Evolutionary conservation across 1,140 invertebrate species (phyloP), one percentile per base, ranked within the genome.

Genomic region (Leguminivora glycinivorella): DNA sequence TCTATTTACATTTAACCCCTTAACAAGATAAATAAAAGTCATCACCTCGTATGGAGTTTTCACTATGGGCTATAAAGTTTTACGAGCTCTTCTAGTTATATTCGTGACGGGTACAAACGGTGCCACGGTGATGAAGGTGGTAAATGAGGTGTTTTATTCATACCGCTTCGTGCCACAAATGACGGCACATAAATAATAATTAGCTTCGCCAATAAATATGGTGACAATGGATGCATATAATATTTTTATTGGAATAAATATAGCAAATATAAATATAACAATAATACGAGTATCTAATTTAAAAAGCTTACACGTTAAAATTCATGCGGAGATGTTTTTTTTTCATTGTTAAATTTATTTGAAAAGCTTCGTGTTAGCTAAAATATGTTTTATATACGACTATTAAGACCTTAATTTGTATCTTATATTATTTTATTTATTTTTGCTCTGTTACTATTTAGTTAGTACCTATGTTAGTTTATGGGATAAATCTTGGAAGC

Each of bases 61-160:
- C 72, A 67, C 70, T 70, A 76, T 75, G 67, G 43, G 72, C 67
- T 72, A 76, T 80, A 80, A 80, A 76, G 78, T 78, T 80, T 80
- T 78, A 80, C 73, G 77, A 75, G 70, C 67, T 10, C 47, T 74
- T 69, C 74, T 74, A 77, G 78, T 80, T 77, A 80, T 70, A 74
- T 73, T 29, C 25, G 26, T 63, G 10, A 63, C 58, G 25, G 72
- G 72, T 72, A 72, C 78, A 78, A 74, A 74, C 70, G 71, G 58
- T 70, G 60, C 67, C 24, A 40, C 31, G 68, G 58, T 72, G 47
- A 74, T 67, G 75, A 74, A 69, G 34, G 25, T 66, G 66, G 26
- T 56, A 69, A 71, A 68, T 71, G 66, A 71, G 56, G 60, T 70
- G 68, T 70, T 71, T 73, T 70, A 69, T 58, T 68, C 71, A 74